These are phyloP conservation scores for Microhierax caerulescens DNA, from an alignment of 2,797 vertebrate species.

Conservation along the genomic window DNA sequence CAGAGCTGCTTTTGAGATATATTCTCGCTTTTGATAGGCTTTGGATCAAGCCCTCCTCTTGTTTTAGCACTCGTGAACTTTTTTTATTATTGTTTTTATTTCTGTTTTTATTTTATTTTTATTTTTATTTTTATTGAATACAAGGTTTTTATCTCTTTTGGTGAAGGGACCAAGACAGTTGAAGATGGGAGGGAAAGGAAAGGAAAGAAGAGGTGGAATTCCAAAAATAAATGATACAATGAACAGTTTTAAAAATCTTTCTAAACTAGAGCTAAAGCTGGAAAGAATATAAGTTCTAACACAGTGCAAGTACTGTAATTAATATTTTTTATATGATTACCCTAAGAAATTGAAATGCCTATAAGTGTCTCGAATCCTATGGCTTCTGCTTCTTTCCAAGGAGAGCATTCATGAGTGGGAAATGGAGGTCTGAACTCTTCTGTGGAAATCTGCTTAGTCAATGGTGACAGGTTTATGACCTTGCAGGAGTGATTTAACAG, in stretches of 20 bases:
- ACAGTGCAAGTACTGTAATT: background rate
- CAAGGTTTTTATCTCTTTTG: background rate
- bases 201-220: background rate
- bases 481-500: background rate
- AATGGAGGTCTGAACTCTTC: background rate
- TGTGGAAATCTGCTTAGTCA: background rate
- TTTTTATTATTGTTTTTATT: no score
- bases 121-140: background rate
- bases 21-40: background rate
- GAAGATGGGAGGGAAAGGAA: background rate
- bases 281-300: background rate
- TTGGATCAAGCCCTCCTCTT: background rate
- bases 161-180: background rate
- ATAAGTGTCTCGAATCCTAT: background rate
- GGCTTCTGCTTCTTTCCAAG: background rate
- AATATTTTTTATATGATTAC: background rate
- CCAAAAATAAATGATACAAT: background rate
- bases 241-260: background rate
- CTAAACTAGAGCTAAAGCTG: conserved; percentile 46
- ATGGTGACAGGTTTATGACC: background rate
- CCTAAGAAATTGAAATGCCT: background rate
- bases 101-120: no score
- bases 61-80: background rate
- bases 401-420: background rate
- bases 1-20: background rate